Conservation (phyloP, 2,797 vertebrate species). For the Phrynocephalus vlangalii region DNA sequence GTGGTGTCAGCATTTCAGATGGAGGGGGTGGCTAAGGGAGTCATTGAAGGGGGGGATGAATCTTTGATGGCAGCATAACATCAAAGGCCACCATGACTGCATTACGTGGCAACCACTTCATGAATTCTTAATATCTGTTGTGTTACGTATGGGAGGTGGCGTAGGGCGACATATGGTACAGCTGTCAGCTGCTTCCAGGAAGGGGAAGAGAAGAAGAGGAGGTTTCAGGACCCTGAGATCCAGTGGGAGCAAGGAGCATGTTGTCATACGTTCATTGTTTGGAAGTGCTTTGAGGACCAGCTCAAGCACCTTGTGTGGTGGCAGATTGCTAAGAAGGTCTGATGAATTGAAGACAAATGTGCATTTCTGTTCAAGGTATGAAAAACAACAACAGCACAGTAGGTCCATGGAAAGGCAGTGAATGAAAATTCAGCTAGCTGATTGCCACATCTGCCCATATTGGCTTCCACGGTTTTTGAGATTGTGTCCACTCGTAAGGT, state of each 20-base stretch:
- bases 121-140: slow-evolving; percentile 31
- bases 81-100: slow-evolving; percentile 4
- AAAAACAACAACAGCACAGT: slow-evolving; percentile 19
- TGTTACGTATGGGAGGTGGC: not conserved
- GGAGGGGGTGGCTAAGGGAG: slow-evolving; percentile 47
- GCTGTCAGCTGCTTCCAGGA: slow-evolving; percentile 13
- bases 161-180: not conserved
- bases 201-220: not conserved
- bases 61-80: not conserved
- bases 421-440: not conserved
- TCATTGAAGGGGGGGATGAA: slow-evolving; percentile 35
- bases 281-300: slow-evolving; percentile 63
- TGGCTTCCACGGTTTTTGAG: not conserved
- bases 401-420: not conserved
- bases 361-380: slow-evolving; percentile 63
- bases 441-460: not conserved
- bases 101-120: slow-evolving; percentile 26
- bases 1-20: slow-evolving; percentile 61
- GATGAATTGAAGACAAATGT: slow-evolving; percentile 55
- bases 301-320: slow-evolving; percentile 60
- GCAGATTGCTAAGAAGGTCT: slow-evolving; percentile 65
- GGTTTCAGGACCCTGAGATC: slow-evolving; percentile 46
- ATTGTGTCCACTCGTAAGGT: not conserved
- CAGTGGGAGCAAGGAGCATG: slow-evolving; percentile 54
- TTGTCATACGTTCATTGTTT: slow-evolving; percentile 69